phyloP scores from a whole-genome alignment of 2,888 invertebrate genomes.

The Crematogaster levior region DNA sequence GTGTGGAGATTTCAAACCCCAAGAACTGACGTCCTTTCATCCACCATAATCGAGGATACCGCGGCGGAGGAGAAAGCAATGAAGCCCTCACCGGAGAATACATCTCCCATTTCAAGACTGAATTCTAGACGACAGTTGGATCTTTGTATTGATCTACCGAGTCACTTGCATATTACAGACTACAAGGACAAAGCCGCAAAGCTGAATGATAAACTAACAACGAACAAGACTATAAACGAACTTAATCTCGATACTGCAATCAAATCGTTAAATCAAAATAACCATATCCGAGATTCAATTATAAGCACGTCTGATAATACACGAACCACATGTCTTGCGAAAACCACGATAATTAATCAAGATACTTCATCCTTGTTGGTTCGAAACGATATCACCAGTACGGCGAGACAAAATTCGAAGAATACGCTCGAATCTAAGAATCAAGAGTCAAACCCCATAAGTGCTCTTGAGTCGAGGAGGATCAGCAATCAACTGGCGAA shows the following conservation, averaged over 20 bases:
- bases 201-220: slow-evolving; percentile 16
- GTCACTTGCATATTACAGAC: not conserved
- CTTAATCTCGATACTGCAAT: not conserved
- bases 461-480: slow-evolving; percentile 78
- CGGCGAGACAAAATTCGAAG: slow-evolving; percentile 47
- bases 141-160: slow-evolving; percentile 60
- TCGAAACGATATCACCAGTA: not conserved
- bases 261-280: not conserved
- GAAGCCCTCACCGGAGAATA: slow-evolving; percentile 82
- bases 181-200: not conserved
- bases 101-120: slow-evolving; percentile 72
- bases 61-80: slow-evolving; percentile 90
- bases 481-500: slow-evolving; percentile 82
- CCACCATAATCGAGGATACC: slow-evolving; percentile 94
- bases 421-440: slow-evolving; percentile 48
- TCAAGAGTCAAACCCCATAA: slow-evolving; percentile 65
- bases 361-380: not conserved
- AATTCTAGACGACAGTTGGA: slow-evolving; percentile 77
- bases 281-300: not conserved
- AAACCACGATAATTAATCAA: not conserved
- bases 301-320: not conserved
- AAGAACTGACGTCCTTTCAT: slow-evolving; percentile 93
- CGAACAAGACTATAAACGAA: not conserved
- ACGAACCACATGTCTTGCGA: not conserved
- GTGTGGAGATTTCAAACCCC: slow-evolving; percentile 92